Evolutionary conservation across 2,113 vertebrate genomes (phyloP).

Genomic region (Strigops habroptila): DNA sequence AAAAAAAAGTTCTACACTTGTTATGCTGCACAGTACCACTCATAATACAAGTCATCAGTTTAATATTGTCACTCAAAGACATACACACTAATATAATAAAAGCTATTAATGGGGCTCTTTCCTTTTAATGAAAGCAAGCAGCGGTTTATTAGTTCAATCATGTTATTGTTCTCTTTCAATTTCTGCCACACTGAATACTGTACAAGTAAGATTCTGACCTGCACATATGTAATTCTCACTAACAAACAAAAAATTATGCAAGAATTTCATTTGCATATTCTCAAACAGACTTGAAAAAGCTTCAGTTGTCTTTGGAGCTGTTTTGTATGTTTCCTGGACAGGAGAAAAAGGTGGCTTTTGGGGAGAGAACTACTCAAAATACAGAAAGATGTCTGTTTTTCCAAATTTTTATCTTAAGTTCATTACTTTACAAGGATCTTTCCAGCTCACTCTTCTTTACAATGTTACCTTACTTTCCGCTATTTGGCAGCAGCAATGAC

Average conservation of each 20-base stretch:
- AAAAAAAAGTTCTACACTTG: conserved; percentile 25
- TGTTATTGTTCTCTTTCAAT: not conserved
- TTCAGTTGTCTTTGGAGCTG: not conserved
- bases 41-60: conserved; percentile 39
- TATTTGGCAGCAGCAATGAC: not conserved
- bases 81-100: not conserved
- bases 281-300: not conserved
- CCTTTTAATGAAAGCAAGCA: not conserved
- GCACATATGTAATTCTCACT: not conserved
- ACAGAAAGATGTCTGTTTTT: not conserved
- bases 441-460: not conserved
- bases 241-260: not conserved
- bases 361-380: not conserved
- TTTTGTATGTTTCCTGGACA: not conserved
- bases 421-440: not conserved
- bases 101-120: not conserved
- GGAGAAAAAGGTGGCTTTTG: not conserved
- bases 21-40: conserved; percentile 35
- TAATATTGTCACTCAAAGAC: conserved; percentile 59
- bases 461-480: not conserved
- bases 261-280: not conserved
- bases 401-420: not conserved
- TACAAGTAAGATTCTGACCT: not conserved
- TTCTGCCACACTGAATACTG: not conserved
- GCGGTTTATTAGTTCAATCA: not conserved